A percentile compares a stretch with the other conserved stretches of the same genome.
Conservation (phyloP, 1,140 invertebrate genomes). For the Scaptomyza montana region DNA sequence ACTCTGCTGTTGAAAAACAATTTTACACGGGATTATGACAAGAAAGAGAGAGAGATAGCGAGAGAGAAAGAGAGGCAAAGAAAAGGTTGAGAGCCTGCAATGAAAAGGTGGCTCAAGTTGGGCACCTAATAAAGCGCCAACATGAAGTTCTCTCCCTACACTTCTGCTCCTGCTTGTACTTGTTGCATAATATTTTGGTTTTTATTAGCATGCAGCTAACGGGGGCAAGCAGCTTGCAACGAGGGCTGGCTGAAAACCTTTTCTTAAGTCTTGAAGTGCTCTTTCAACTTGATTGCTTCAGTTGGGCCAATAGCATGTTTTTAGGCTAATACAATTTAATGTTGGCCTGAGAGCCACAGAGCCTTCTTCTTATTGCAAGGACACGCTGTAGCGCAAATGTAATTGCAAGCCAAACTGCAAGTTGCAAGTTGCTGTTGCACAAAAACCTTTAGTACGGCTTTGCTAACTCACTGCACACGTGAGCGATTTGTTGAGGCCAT, state of each 20-base stretch:
- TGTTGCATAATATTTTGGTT: constrained; percentile 80
- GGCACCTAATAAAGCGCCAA: constrained; percentile 73
- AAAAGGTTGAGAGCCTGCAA: constrained; percentile 23
- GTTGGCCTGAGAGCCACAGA: constrained; percentile 29
- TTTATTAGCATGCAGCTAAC: constrained; percentile 64
- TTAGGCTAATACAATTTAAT: constrained; percentile 74
- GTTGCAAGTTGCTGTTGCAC: constrained; percentile 17
- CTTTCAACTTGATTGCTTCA: constrained; percentile 71
- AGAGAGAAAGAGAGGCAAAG: not conserved
- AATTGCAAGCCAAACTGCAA: constrained; percentile 27
- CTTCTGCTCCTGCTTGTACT: constrained; percentile 52
- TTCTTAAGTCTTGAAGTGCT: constrained; percentile 61
- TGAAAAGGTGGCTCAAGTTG: constrained; percentile 31
- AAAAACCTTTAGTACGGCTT: constrained; percentile 24
- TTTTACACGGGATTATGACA: constrained; percentile 75
- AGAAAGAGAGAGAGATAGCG: constrained; percentile 7
- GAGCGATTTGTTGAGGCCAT: constrained; percentile 32
- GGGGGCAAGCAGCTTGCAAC: constrained; percentile 4
- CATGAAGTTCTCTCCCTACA: constrained; percentile 37
- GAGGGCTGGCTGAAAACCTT: constrained; percentile 9
- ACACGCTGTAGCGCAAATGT: constrained; percentile 36
- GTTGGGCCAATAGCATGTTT: constrained; percentile 64
- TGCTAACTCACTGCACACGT: constrained; percentile 26
- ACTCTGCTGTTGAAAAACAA: constrained; percentile 72
- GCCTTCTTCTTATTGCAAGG: constrained; percentile 33